Base-by-base conservation (phyloP, 2,888 invertebrate genomes). In the Phania funesta region DNA sequence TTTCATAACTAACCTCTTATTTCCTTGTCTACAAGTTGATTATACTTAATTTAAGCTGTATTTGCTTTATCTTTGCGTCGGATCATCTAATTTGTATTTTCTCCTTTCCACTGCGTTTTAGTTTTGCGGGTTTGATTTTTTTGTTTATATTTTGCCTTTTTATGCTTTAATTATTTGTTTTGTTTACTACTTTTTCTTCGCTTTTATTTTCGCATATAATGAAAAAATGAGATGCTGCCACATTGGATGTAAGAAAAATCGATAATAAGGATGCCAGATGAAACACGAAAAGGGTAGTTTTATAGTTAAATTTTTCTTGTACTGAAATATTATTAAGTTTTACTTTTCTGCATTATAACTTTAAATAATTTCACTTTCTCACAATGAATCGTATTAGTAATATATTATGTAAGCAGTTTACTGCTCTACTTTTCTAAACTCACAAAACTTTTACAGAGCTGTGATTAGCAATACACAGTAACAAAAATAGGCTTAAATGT, bases 81-180 rank as follows among this genome's bases (percentile, higher is more conserved):
- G 20, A 18, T 24, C 22, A 38, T 44, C 22, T 41, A 48, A 32
- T 65, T 65, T n/a, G 6, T 11, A 16, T 35, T 35, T 54, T 16
- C 22, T 26, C n/a, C 8, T 9, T 41, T 41, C 26, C 52, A 1
- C n/a, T 62, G 52, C 22, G 13, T 73, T 44, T 16, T 18, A 7
- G 16, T 7, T 44, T 11, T 41, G 35, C 0, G 9, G 35, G 9
- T 35, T 26, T 50, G 24, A n/a, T n/a, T n/a, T 62, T 73, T 64
- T 64, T 74, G 74, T 76, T 70, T 70, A 70, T 78, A 50, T 71
- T 52, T 56, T 67, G 38, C 1, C 0, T 22, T 50, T 71, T 70
- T 74, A 26, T 35, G 18, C 5, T 58, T 67, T 13, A 32, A 24
- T 16, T 38, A 35, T 60, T 56, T 67, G 52, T 79, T 74, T 52